A percentile compares a stretch with the other conserved stretches of the same genome.
Conservation (phyloP, 2,113 vertebrate species). For the Anoplopoma fimbria region DNA sequence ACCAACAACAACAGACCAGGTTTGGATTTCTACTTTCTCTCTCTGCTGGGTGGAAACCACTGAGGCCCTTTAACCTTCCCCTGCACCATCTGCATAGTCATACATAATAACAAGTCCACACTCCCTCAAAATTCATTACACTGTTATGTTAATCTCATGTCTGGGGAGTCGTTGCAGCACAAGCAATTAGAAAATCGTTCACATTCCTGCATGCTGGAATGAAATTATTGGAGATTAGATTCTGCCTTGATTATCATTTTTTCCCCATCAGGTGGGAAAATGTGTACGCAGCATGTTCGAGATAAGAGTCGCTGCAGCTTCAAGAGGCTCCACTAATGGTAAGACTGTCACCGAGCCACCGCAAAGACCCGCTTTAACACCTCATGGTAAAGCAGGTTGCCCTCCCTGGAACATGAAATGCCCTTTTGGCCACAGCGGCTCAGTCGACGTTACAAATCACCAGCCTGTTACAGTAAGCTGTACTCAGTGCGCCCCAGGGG, state of each 20-base stretch:
- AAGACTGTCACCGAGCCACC: neutral
- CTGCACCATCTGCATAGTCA: slow-evolving; percentile 54
- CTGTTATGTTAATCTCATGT: slow-evolving; percentile 41
- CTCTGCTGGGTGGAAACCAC: slow-evolving; percentile 29
- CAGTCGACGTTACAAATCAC: slow-evolving; percentile 30
- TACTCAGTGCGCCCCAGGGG: slow-evolving; percentile 18
- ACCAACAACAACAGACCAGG: neutral
- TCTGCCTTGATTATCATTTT: slow-evolving; percentile 43
- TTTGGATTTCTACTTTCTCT: neutral
- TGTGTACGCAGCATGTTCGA: slow-evolving; percentile 33
- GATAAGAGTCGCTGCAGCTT: slow-evolving; percentile 35
- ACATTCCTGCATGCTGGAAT: slow-evolving; percentile 26
- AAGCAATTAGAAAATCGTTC: slow-evolving; percentile 58
- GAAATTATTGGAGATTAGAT: slow-evolving; percentile 70
- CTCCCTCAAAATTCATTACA: slow-evolving; percentile 44
- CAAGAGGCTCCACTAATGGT: slow-evolving; percentile 7
- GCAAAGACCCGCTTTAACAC: neutral
- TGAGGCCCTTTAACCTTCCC: slow-evolving; percentile 38
- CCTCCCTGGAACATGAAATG: slow-evolving; percentile 33
- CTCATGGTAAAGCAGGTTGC: slow-evolving; percentile 16
- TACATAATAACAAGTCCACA: slow-evolving; percentile 25
- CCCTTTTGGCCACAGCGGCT: slow-evolving; percentile 7
- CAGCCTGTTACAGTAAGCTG: slow-evolving; percentile 35
- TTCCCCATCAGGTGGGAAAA: slow-evolving; percentile 36
- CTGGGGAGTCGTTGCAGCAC: slow-evolving; percentile 38